Evolutionary conservation across 2,888 invertebrate genomes (phyloP), one percentile per base, ranked within the genome.

Genomic region (Pristionchus maxplancki): DNA sequence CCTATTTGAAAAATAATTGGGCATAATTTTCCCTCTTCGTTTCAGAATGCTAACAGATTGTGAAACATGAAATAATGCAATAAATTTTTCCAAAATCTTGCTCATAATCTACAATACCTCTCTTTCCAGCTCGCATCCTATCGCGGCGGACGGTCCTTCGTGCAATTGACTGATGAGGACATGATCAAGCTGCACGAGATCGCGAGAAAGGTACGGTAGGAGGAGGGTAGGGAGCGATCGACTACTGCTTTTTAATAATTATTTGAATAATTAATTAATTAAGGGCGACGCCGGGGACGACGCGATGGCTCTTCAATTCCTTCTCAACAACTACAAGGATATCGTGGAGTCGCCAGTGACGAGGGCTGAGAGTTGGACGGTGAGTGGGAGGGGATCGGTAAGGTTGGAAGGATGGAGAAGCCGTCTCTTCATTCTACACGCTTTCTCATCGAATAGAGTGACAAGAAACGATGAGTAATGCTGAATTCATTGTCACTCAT

Each of bases 121-220:
- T 9, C 20, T 24, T 78, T 78, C 48, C 90, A 94, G 93, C 86
- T 94, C 88, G 93, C 93, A 15, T 93, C 93, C 28, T 94, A 92
- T 89, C 92, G 93, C 58, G 94, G 94, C 62, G 92, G 92, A n/a
- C 92, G 91, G 64, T 91, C 92, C 44, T 94, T 93, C 89, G 92
- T 92, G 53, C 90, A 92, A 40, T 86, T 93, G n/a, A 92, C 91
- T 11, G 93, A 94, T 62, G 92, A 92, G 62, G 94, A 94, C 88
- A 93, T 93, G 91, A 90, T 90, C 82, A 92, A 92, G 85, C 90
- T 94, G 44, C 94, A 94, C 89, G 90, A 92, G 83, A 87, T 94
- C 78, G 93, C 93, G 31, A 88, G 71, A 11, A 82, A 88, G 88
- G 88, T 88, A 71, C 71, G 71, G 71, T 37, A 71, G 34, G 62